Conservation (phyloP, 2,888 invertebrate species). For the Morpho achilles region DNA sequence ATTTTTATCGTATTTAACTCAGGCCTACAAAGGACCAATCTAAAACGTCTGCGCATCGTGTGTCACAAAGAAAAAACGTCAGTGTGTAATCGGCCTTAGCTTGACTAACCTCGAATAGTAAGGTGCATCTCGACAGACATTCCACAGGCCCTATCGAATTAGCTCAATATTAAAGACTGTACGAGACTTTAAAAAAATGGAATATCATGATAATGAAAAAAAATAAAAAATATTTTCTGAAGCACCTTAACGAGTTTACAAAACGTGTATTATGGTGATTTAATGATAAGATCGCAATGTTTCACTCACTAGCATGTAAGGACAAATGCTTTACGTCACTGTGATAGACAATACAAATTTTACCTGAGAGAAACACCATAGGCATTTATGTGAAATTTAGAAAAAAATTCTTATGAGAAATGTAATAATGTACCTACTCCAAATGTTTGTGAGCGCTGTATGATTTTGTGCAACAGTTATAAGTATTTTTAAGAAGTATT, state of each 20-base stretch:
- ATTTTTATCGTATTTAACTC: too few species aligned
- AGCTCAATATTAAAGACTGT: slow-evolving; percentile 76
- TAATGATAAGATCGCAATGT: slow-evolving; percentile 72
- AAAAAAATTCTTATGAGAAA: slow-evolving; percentile 43
- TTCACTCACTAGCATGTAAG: slow-evolving; percentile 77
- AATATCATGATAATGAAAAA: slow-evolving; percentile 55
- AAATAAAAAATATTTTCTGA: slow-evolving; percentile 66
- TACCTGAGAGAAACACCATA: slow-evolving; percentile 65
- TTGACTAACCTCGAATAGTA: slow-evolving; percentile 26
- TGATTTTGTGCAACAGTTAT: slow-evolving; percentile 33
- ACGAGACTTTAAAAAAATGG: slow-evolving; percentile 59
- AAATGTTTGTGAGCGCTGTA: slow-evolving; percentile 42
- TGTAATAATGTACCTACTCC: slow-evolving; percentile 44
- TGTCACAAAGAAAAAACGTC: slow-evolving; percentile 11
- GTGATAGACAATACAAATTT: slow-evolving; percentile 74
- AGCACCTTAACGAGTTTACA: slow-evolving; percentile 69
- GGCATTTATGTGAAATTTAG: slow-evolving; percentile 52
- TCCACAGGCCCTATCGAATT: slow-evolving; percentile 70
- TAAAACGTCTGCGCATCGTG: slow-evolving; percentile 4
- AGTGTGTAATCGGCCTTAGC: slow-evolving; percentile 21
- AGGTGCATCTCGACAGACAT: slow-evolving; percentile 59
- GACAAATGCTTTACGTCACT: slow-evolving; percentile 77
- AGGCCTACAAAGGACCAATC: too few species aligned
- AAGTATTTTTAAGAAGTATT: too few species aligned
- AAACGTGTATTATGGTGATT: slow-evolving; percentile 72